Base-by-base conservation (phyloP, 1,140 invertebrate species). In the Penaeus indicus region DNA sequence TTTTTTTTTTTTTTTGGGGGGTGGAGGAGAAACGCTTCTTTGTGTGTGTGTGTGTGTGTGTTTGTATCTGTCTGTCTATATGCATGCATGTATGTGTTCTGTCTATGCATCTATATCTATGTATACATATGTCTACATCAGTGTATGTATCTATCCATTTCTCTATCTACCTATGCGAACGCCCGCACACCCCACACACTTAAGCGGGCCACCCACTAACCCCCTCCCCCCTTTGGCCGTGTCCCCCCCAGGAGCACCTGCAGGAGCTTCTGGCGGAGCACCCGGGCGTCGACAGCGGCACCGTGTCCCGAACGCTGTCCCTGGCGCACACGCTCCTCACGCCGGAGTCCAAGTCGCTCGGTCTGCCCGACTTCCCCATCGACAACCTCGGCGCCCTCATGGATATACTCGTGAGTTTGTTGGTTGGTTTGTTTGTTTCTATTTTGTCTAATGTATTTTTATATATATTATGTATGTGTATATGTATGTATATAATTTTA, bases 321-420 rank as follows among this genome's bases (percentile, higher is more conserved):
- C 88, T 92, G 19, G 89, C 85, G 16, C 90, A 91, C 75, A 90
- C 91, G 11, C 94, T 99, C 62, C 93, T 96, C 77, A 96, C 96
- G 1, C 94, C 94, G 92, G 94, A 97, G 93, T 94, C 94, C 88
- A 91, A 94, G 91, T 92, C 94, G 92, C 92, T 97, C 47, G 95
- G 95, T 81, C 93, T 99, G 64, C 97, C 97, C 0, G 97, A 98
- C 93, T 98, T 99, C 93, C 98, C 98, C 0, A 92, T 98, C 1
- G 97, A 98, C 91, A 98, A 96, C 94, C 92, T 99, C 22, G 92
- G 93, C 1, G 92, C 93, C 11, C 95, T 95, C 32, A 95, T 95
- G 0, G 92, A 94, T 91, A 95, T 99, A 91, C 92, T 98, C 95
- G 90, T 90, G 11, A 47, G 89, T 85, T 0, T 88, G 54, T 21